Evolutionary conservation across 2,797 vertebrate genomes (phyloP).

Genomic region (Tokudaia muenninki): DNA sequence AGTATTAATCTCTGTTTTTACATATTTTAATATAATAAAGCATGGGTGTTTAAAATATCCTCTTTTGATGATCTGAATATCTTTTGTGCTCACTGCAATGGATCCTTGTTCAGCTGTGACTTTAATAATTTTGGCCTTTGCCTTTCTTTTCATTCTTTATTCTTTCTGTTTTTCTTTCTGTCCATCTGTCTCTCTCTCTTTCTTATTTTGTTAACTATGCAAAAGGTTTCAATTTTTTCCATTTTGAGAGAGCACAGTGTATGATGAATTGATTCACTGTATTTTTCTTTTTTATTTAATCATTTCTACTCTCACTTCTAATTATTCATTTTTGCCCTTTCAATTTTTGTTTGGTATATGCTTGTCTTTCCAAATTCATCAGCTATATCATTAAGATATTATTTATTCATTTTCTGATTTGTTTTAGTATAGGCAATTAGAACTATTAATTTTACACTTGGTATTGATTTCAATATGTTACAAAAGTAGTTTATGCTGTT

Average conservation of each 20-base stretch:
- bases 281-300: not conserved
- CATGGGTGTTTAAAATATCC: not conserved
- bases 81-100: not conserved
- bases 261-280: too few relatives aligned
- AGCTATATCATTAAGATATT: not conserved
- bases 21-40: not conserved
- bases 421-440: not conserved
- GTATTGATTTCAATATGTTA: not conserved
- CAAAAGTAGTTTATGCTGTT: not conserved
- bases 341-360: not conserved
- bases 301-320: not conserved
- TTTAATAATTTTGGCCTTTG: not conserved
- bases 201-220: not conserved
- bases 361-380: not conserved
- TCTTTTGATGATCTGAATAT: not conserved
- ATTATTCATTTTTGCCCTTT: not conserved
- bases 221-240: not conserved
- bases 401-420: not conserved
- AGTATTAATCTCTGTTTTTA: not conserved
- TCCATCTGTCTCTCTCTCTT: not conserved
- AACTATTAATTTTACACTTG: not conserved
- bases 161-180: not conserved
- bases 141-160: not conserved
- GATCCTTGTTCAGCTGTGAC: not conserved
- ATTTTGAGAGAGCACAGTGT: not conserved